These are phyloP conservation scores for Schizotus pectinicornis DNA, from an alignment of 2,888 invertebrate species.

Conservation along the genomic window DNA sequence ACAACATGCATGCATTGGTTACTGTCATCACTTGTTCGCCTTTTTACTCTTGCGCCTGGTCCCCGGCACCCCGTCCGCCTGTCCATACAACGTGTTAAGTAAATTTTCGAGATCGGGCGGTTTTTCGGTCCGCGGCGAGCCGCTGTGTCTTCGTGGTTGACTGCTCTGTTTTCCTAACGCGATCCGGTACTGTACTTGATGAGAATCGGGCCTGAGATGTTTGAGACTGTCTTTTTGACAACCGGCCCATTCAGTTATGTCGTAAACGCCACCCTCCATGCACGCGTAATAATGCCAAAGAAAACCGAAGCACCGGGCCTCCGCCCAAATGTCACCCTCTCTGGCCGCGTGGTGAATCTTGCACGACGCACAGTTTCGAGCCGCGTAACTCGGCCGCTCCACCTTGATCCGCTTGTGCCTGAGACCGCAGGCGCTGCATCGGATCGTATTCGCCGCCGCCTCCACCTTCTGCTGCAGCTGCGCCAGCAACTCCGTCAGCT, in stretches of 20 bases:
- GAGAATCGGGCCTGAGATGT: constrained; percentile 89
- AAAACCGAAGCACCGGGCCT: constrained; percentile 83
- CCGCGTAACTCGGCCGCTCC: constrained; percentile 88
- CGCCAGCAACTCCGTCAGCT: constrained; percentile 81
- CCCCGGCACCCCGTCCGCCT: constrained; percentile 58
- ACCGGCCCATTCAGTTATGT: constrained; percentile 96
- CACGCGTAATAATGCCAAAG: constrained; percentile 95
- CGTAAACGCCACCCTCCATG: constrained; percentile 95
- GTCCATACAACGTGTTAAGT: constrained; percentile 78
- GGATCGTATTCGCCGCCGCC: constrained; percentile 91
- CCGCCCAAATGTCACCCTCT: constrained; percentile 98
- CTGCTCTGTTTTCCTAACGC: constrained; percentile 70
- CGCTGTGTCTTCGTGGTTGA: constrained; percentile 44
- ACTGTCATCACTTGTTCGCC: constrained; percentile 43
- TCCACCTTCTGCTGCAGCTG: constrained; percentile 94
- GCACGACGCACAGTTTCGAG: constrained; percentile 88
- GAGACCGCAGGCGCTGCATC: constrained; percentile 92
- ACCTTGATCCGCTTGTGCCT: constrained; percentile 87
- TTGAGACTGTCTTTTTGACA: constrained; percentile 83
- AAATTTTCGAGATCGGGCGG: constrained; percentile 83
- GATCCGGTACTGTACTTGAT: constrained; percentile 88
- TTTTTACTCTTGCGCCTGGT: constrained; percentile 52
- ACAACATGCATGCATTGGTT: constrained; percentile 8
- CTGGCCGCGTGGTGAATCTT: constrained; percentile 89
- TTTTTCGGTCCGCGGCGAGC: constrained; percentile 62